Evolutionary conservation across 2,888 invertebrate species (phyloP), one percentile per base, ranked within the genome.

Genomic region (Anoncus sp.): DNA sequence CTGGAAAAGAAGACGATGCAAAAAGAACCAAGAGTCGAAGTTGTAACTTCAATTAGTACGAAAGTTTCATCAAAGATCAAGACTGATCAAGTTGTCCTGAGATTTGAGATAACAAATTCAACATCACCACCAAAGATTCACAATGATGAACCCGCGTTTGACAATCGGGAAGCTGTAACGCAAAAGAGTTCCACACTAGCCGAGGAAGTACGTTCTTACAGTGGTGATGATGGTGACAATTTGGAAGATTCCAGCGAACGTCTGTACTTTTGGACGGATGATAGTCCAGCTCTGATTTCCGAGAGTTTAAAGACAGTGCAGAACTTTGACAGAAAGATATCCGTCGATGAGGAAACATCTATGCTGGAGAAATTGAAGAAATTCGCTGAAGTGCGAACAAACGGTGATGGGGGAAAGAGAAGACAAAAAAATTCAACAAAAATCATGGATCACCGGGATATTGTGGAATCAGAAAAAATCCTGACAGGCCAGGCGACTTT

Each of bases 31-130:
- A 90, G 91, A 47, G 89, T 91, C 0, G 90, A 91, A 72, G 90
- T 91, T 0, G 91, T 91, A 0, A 91, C 91, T 0, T 91, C 91
- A 3, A 88, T 91, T n/a, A 91, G 91, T 57, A 91, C 90, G 0
- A 89, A 87, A 74, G 87, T 91, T 3, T 90, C 90, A 0, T 88
- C 90, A 0, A 88, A 84, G 43, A 67, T 88, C 0, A 85, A 87
- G 35, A 85, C 82, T 5, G 87, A 87, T 31, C 85, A 86, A 6
- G 81, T 89, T 14, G 78, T 87, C 0, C 60, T 89, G 9, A 88
- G 88, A 47, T 82, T 89, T 38, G 82, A 84, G 22, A 75, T 88
- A 0, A 79, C 84, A 0, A 89, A 90, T 67, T 83, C 87, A 0
- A 86, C 85, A 0, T 83, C 85, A 0, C 20, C 67, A 0, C 81